Evolutionary conservation across 2,797 vertebrate species (phyloP).

Genomic region (Sebastes elongatus): DNA sequence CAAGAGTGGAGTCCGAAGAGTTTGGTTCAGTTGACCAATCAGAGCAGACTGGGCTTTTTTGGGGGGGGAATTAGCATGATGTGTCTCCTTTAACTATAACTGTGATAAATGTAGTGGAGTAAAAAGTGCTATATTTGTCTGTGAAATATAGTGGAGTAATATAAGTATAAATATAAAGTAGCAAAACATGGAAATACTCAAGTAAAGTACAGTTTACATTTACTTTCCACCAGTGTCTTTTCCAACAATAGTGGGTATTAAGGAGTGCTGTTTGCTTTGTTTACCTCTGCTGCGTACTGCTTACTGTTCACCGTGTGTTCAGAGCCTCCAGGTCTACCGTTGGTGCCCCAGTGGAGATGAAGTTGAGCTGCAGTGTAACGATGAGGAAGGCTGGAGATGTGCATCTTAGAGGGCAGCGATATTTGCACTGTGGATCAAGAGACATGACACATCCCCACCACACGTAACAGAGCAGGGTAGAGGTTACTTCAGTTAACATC

Average conservation of each 20-base stretch:
- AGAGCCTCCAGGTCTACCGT: constrained; percentile 83
- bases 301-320: constrained; percentile 89
- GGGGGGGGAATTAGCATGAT: too few relatives aligned
- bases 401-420: constrained; percentile 86
- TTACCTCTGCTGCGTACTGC: constrained; percentile 93
- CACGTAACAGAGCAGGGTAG: neutral
- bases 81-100: too few relatives aligned
- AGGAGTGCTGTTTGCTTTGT: neutral
- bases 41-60: too few relatives aligned
- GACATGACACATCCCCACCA: constrained; percentile 2
- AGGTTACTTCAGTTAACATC: neutral
- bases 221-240: neutral
- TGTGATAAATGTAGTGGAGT: neutral
- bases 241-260: neutral
- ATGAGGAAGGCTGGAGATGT: constrained; percentile 84
- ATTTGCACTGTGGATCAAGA: constrained; percentile 86
- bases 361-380: constrained; percentile 91
- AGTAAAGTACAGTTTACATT: neutral
- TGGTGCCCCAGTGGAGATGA: constrained; percentile 95
- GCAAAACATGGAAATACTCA: neutral
- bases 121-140: neutral
- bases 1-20: too few relatives aligned
- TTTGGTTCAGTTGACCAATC: too few relatives aligned
- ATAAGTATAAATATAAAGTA: neutral
- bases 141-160: neutral